Conservation (phyloP, 1,140 invertebrate species). For the Formica exsecta region DNA sequence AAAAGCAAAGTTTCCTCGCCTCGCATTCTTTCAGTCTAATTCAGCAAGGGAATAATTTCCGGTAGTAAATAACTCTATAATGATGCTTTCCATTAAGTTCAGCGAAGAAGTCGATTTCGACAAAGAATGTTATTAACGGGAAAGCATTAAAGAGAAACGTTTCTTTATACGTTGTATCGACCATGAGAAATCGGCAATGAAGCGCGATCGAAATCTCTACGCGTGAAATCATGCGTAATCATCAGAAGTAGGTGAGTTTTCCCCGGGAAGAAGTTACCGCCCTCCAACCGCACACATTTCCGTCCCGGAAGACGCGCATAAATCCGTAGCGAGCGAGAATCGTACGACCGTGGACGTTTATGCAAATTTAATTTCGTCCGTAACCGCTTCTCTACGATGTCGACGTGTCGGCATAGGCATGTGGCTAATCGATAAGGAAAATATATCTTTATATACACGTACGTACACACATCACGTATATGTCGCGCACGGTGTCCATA, state of each 20-base stretch:
- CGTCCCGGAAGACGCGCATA: constrained; percentile 45
- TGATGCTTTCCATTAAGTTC: not conserved
- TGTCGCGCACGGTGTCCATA: constrained; percentile 14
- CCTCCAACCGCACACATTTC: constrained; percentile 11
- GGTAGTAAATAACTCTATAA: constrained; percentile 16
- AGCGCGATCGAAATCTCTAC: constrained; percentile 20
- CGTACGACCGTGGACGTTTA: constrained; percentile 38
- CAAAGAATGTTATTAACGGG: constrained; percentile 5
- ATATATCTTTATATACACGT: not conserved
- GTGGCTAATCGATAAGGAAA: constrained; percentile 52
- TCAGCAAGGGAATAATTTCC: not conserved
- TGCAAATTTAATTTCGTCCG: constrained; percentile 57
- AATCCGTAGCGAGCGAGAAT: constrained; percentile 22
- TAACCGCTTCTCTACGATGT: constrained; percentile 45
- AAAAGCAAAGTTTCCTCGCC: not conserved
- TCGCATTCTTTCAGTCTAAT: not conserved
- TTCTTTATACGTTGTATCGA: constrained; percentile 7
- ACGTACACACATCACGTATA: not conserved
- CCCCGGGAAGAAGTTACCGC: not conserved
- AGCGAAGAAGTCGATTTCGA: not conserved
- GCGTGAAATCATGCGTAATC: constrained; percentile 33
- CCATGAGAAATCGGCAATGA: constrained; percentile 20
- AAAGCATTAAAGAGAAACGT: constrained; percentile 20
- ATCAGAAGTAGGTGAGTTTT: constrained; percentile 45
- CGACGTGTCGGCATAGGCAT: constrained; percentile 48